These are phyloP conservation scores for Pantherophis guttatus DNA, from an alignment of 2,113 vertebrate species.

Conservation along the genomic window DNA sequence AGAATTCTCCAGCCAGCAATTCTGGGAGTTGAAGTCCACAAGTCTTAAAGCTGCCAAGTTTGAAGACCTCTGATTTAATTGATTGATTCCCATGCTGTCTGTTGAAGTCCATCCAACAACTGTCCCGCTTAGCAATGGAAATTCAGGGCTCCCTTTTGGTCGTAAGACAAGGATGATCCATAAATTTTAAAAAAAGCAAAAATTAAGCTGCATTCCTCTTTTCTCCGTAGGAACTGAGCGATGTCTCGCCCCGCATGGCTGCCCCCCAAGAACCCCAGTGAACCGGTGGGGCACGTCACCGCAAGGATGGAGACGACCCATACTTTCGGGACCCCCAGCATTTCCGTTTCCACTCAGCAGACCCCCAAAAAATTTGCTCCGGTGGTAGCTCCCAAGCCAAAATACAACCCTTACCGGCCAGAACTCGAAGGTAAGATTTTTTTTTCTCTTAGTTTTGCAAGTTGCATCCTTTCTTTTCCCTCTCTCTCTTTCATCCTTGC, in stretches of 20 bases:
- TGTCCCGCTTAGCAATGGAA: no score
- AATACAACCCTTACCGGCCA: slow-evolving; percentile 90
- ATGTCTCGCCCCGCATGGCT: slow-evolving; percentile 87
- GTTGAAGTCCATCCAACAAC: no score
- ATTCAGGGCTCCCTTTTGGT: no score
- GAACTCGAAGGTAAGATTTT: slow-evolving; percentile 72
- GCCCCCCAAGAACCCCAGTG: slow-evolving; percentile 73
- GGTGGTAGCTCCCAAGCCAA: slow-evolving; percentile 93
- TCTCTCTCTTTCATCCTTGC: no score
- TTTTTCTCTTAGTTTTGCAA: not conserved
- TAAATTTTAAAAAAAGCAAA: no score
- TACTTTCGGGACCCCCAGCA: slow-evolving; percentile 87
- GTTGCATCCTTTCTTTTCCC: not conserved
- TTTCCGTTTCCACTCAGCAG: slow-evolving; percentile 92
- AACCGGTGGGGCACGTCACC: slow-evolving; percentile 83
- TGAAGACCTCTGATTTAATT: no score
- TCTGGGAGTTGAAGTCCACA: no score
- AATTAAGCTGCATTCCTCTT: no score
- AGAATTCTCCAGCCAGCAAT: no score
- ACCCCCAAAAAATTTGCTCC: slow-evolving; percentile 93
- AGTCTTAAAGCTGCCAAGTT: no score
- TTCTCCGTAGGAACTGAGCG: slow-evolving; percentile 56
- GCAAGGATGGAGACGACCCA: slow-evolving; percentile 95
- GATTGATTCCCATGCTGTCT: no score
- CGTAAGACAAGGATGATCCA: no score